phyloP scores from a whole-genome alignment of 2,888 invertebrate species.

The Microdon myrmicae region DNA sequence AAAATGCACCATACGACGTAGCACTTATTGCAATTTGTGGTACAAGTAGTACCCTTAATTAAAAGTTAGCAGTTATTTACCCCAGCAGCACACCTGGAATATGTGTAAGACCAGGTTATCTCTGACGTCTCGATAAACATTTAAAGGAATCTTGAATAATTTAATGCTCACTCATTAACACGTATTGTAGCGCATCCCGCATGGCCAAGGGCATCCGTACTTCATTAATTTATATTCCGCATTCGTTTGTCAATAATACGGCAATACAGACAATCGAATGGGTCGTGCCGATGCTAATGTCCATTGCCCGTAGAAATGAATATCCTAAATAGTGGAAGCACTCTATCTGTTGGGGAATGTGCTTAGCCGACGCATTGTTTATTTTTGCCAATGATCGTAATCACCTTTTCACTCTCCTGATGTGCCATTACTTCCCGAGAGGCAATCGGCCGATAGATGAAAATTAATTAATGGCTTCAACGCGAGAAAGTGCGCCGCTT shows the following conservation, averaged over 20 bases:
- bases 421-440: slow-evolving; percentile 17
- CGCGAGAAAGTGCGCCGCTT: slow-evolving; percentile 35
- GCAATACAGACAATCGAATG: slow-evolving; percentile 49
- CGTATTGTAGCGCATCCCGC: slow-evolving; percentile 17
- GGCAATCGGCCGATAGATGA: slow-evolving; percentile 46
- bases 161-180: slow-evolving; percentile 49
- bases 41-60: no score
- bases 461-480: slow-evolving; percentile 49
- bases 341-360: slow-evolving; percentile 27
- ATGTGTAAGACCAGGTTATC: slow-evolving; percentile 41
- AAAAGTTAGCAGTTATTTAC: slow-evolving; percentile 37
- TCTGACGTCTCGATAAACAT: slow-evolving; percentile 1
- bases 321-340: slow-evolving; percentile 38
- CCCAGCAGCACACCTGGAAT: slow-evolving; percentile 25
- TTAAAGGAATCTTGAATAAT: slow-evolving; percentile 7
- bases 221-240: slow-evolving; percentile 52
- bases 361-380: slow-evolving; percentile 13
- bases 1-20: no score
- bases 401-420: not conserved
- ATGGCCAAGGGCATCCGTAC: slow-evolving; percentile 37
- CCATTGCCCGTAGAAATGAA: no score
- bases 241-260: slow-evolving; percentile 52
- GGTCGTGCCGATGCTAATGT: slow-evolving; percentile 35
- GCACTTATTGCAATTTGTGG: no score
- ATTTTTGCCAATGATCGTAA: slow-evolving; percentile 8